Base-by-base conservation (phyloP, 2,888 invertebrate species). In the Tupiocoris notatus region DNA sequence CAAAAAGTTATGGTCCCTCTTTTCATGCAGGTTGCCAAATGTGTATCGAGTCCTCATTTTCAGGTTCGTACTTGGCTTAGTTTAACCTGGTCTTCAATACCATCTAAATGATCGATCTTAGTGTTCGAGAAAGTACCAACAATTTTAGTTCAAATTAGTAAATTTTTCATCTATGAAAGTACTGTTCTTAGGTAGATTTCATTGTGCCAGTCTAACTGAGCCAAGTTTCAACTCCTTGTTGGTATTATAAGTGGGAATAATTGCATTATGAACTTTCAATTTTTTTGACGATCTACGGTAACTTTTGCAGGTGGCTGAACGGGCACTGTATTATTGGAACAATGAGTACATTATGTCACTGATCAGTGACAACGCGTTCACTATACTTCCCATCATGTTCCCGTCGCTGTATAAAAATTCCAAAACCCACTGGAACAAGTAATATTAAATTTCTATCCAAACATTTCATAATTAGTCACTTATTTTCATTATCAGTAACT, bases 1-100 rank as follows among this genome's bases (percentile, higher is more conserved):
- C 94, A 95, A 85, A 97, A 95, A 87, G 92, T 98, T 81, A 95
- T 97, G 92, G 93, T 93, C 83, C 96, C 97, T 74, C 88, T 99
- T 81, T 99, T 99, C 88, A 89, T 92, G 81, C 98, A 98, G 86
- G 89, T 99, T 81, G 93, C 98, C 80, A 95, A 94, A 86, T 99
- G 98, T 86, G 98, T 99, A 76, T 96, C 97, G 82, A 97, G 97
- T 84, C 98, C 98, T 79, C 99, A 99, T 86, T 99, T 99, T 87
- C 99, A 98, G 91, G 96, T 95, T 7, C 23, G 39, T 24, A 12
- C 39, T n/a, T 63, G n/a, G n/a, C n/a, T n/a, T n/a, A n/a, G n/a
- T n/a, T n/a, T n/a, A n/a, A n/a, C n/a, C n/a, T n/a, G n/a, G n/a
- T n/a, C n/a, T n/a, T n/a, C n/a, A n/a, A n/a, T n/a, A n/a, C n/a